Percentiles rank a stretch among this genome's conserved stretches.
phyloP scores from a whole-genome alignment of 2,797 vertebrate genomes.

The Crocidura indochinensis region DNA sequence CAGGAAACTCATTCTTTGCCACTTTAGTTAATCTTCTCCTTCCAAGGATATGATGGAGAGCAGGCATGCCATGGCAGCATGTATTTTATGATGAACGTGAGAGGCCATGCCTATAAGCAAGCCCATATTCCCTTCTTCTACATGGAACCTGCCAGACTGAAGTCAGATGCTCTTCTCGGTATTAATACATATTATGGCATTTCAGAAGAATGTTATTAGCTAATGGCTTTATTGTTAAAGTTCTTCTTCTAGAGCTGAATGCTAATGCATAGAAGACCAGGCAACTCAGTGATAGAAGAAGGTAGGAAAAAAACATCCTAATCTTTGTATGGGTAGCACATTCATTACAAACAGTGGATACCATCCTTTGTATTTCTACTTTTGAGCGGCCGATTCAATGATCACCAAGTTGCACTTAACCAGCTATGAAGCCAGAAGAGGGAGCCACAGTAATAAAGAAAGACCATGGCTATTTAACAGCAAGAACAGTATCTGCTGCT shows the following conservation, averaged over 20 bases:
- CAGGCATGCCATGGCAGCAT: neutral
- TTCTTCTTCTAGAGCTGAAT: no score
- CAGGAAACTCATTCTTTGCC: conserved; percentile 41
- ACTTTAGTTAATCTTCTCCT: conserved; percentile 28
- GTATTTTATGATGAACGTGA: conserved; percentile 57
- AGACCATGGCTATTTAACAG: no score
- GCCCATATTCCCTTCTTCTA: conserved; percentile 28
- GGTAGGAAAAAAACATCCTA: no score
- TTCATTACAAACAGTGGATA: conserved; percentile 38
- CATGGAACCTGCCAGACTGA: neutral
- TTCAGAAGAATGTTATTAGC: no score
- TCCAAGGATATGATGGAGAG: conserved; percentile 30
- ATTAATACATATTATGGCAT: neutral
- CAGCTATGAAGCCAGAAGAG: neutral
- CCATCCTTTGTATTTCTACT: neutral
- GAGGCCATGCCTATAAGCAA: conserved; percentile 21
- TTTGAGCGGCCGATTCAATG: conserved; percentile 50
- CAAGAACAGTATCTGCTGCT: no score
- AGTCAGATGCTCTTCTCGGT: no score
- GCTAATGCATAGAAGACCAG: no score
- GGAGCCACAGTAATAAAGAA: neutral
- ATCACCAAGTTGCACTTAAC: conserved; percentile 52
- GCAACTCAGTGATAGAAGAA: no score
- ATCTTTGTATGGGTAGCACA: neutral
- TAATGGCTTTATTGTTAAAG: no score